Percentiles rank a stretch among this genome's conserved stretches.
Evolutionary conservation across 2,888 invertebrate species (phyloP).

Genomic region (Galeruca laticollis): DNA sequence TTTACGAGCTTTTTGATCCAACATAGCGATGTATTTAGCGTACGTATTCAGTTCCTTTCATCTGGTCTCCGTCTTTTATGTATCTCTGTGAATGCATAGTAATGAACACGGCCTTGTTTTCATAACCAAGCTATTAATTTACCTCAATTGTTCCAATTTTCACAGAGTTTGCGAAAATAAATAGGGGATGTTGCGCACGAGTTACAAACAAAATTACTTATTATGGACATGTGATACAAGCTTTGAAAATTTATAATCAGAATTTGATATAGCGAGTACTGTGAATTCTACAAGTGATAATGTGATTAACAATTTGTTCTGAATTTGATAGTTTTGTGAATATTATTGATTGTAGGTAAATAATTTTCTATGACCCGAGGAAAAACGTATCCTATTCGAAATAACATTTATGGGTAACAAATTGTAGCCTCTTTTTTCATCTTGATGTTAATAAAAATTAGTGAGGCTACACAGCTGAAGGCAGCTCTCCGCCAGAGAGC

Average conservation of each 20-base stretch:
- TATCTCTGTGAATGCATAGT: slow-evolving; percentile 54
- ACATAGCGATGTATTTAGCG: slow-evolving; percentile 7
- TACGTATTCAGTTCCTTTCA: not conserved
- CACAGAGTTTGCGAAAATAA: slow-evolving; percentile 16
- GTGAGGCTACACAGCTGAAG: too few relatives aligned
- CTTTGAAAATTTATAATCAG: not conserved
- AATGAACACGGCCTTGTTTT: slow-evolving; percentile 56
- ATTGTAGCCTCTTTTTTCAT: too few relatives aligned
- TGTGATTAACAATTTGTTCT: too few relatives aligned
- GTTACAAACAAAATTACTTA: not conserved
- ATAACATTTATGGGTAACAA: too few relatives aligned
- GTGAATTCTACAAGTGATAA: too few relatives aligned
- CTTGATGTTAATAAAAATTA: too few relatives aligned
- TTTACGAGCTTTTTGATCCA: not conserved
- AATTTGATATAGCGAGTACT: too few relatives aligned
- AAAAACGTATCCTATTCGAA: too few relatives aligned
- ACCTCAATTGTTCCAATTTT: slow-evolving; percentile 56
- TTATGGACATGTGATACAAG: not conserved
- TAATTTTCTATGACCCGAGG: too few relatives aligned
- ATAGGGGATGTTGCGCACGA: not conserved
- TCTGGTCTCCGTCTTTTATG: slow-evolving; percentile 28
- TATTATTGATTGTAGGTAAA: too few relatives aligned
- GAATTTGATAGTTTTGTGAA: too few relatives aligned
- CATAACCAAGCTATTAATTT: slow-evolving; percentile 59
- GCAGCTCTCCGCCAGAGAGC: too few relatives aligned